Conservation (phyloP, 1,140 invertebrate species). For the Nasonia longicornis region DNA sequence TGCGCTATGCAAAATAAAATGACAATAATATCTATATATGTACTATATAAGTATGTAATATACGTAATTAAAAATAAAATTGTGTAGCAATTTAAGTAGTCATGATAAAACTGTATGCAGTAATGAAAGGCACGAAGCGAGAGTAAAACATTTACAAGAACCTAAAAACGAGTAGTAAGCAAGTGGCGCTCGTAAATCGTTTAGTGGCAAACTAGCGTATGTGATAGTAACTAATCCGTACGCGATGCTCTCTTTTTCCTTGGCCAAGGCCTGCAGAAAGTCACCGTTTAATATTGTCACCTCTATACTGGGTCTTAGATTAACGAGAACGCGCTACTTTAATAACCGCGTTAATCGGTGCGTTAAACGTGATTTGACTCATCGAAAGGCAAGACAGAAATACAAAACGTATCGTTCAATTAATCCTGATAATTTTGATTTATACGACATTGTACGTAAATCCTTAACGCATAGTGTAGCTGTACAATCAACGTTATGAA, state of each 20-base stretch:
- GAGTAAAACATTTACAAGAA: conserved; percentile 31
- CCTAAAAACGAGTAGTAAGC: conserved; percentile 43
- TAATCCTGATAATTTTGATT: background rate
- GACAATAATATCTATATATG: background rate
- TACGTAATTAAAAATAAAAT: conserved; percentile 8
- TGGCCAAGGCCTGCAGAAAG: conserved; percentile 35
- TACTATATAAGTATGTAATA: background rate
- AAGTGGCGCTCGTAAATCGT: conserved; percentile 44
- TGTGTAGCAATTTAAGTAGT: conserved; percentile 44
- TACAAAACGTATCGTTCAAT: conserved; percentile 2
- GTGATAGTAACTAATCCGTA: conserved; percentile 53
- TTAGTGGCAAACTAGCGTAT: conserved; percentile 54
- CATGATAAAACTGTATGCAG: conserved; percentile 46
- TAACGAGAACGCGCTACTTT: conserved; percentile 21
- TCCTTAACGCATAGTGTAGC: background rate
- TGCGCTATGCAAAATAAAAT: conserved; percentile 32
- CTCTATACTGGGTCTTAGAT: conserved; percentile 18
- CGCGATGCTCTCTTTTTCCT: conserved; percentile 51
- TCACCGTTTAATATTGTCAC: conserved; percentile 42
- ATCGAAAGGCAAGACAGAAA: conserved; percentile 11
- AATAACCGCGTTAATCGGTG: background rate
- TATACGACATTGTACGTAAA: conserved; percentile 1
- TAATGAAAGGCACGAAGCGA: conserved; percentile 40
- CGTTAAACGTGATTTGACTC: conserved; percentile 17
- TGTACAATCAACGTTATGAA: conserved; percentile 27